Evolutionary conservation across 92 coral and sea anemone species (phyloP), one percentile per base, ranked within the genome.

Genomic region (Epizoanthus rinbou): DNA sequence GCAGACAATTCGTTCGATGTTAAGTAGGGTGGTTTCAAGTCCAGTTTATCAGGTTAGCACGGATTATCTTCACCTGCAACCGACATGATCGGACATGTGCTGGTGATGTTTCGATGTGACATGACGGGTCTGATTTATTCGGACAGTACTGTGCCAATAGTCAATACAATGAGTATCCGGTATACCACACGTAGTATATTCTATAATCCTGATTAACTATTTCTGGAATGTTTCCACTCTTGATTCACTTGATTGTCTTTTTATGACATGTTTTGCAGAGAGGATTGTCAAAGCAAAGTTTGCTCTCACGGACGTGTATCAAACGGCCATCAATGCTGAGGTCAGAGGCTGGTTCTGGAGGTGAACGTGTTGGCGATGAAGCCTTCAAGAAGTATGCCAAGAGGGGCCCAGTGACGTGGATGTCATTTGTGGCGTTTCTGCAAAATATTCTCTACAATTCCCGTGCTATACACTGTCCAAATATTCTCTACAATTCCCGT

Each of bases 331-430:
- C 76, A 81, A 3, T 81, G 19, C 28, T 53, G 8, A 56, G 75
- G 33, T 3, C 85, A 28, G 76, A 67, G 31, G 21, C 76, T 9
- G 41, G 67, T 23, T 50, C 64, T 15, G 64, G 64, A 64, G 19
- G 73, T 81, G 76, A 57, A 18, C 54, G 76, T 15, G 67, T 81
- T 18, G 67, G 76, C 35, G 89, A 89, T 22, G 86, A 89, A 16
- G 76, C 79, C 17, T 85, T 89, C 65, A 62, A 89, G 80, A 86
- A 84, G 64, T 80, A 88, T 52, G 73, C 91, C 1, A 97, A 92
- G 69, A 89, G 86, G 65, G 99, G 99, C 5, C 99, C 99, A 21
- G 91, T 97, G 39, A 91, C 97, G 7, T 97, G 99, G 99, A 86
- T 94, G 43, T 92, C 98, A 6, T 86, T 97, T 59, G 80, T 85